A percentile compares a stretch with the other conserved stretches of the same genome.
Conservation (phyloP, 2,797 vertebrate species). For the Champsocephalus gunnari region DNA sequence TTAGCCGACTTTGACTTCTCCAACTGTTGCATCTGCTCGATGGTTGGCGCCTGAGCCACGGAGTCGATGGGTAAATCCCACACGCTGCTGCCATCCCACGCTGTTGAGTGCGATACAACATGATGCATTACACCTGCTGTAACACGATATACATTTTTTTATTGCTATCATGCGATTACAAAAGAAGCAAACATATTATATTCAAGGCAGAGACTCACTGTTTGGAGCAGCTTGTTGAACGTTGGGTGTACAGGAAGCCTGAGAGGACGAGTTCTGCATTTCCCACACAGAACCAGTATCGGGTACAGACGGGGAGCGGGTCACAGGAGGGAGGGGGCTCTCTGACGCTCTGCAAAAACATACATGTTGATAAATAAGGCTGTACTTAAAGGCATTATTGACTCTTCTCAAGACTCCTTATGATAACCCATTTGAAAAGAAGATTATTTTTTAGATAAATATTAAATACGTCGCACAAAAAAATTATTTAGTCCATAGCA, state of each 20-base stretch:
- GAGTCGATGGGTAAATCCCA: conserved; percentile 98
- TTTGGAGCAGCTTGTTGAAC: conserved; percentile 77
- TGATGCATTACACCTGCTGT: not conserved
- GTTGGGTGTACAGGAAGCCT: conserved; percentile 88
- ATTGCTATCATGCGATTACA: not conserved
- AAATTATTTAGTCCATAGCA: too few relatives aligned
- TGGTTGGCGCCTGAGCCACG: conserved; percentile 90
- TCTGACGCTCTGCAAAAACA: conserved; percentile 79
- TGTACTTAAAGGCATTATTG: too few relatives aligned
- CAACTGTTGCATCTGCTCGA: conserved; percentile 97
- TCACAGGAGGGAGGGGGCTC: conserved; percentile 90
- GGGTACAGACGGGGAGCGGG: conserved; percentile 92
- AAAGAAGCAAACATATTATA: not conserved
- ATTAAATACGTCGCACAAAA: too few relatives aligned
- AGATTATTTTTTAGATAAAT: too few relatives aligned
- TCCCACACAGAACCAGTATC: conserved; percentile 98
- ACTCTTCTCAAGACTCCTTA: too few relatives aligned
- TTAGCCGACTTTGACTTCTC: conserved; percentile 96
- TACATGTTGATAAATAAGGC: not conserved
- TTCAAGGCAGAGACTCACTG: conserved; percentile 68
- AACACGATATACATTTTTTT: not conserved
- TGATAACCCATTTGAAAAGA: too few relatives aligned
- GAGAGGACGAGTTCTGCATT: conserved; percentile 91
- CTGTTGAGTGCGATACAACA: conserved; percentile 67
- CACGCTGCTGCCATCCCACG: conserved; percentile 97